These are phyloP conservation scores for Periplaneta americana DNA, from an alignment of 1,140 invertebrate species.

Conservation along the genomic window DNA sequence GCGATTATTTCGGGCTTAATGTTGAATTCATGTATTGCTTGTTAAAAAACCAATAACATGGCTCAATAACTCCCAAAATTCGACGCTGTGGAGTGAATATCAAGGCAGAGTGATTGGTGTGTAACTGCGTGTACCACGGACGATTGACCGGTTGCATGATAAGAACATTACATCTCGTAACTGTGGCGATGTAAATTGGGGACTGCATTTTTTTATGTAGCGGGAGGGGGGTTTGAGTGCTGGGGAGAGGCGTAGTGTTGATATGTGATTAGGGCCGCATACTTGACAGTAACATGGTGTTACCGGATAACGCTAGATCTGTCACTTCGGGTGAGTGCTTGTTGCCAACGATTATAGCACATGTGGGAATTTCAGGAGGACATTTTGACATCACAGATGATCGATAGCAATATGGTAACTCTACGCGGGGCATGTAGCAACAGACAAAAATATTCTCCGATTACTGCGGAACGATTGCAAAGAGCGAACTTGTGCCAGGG, in stretches of 20 bases:
- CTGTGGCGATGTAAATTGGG: background rate
- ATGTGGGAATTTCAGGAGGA: background rate
- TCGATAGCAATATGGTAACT: background rate
- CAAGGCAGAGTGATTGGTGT: too few relatives aligned
- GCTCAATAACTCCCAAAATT: too few relatives aligned
- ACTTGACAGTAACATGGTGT: background rate
- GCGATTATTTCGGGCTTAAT: too few relatives aligned
- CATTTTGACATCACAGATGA: background rate
- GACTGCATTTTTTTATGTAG: background rate
- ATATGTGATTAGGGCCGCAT: background rate
- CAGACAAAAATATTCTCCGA: too few relatives aligned
- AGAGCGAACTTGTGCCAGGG: too few relatives aligned
- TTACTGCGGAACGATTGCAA: too few relatives aligned
- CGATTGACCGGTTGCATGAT: too few relatives aligned
- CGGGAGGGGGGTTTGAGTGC: background rate
- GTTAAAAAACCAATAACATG: too few relatives aligned
- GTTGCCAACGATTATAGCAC: background rate
- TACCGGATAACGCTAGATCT: background rate
- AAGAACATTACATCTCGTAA: background rate
- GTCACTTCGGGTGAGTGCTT: background rate
- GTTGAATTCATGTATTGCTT: too few relatives aligned
- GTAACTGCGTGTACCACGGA: too few relatives aligned
- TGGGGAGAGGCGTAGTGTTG: background rate
- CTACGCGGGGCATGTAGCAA: too few relatives aligned
- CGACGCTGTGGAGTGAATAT: too few relatives aligned